Percentiles rank a stretch among this genome's conserved stretches.
These are phyloP conservation scores for Harpagoxenus sublaevis DNA, from an alignment of 2,888 invertebrate genomes.

Conservation along the genomic window DNA sequence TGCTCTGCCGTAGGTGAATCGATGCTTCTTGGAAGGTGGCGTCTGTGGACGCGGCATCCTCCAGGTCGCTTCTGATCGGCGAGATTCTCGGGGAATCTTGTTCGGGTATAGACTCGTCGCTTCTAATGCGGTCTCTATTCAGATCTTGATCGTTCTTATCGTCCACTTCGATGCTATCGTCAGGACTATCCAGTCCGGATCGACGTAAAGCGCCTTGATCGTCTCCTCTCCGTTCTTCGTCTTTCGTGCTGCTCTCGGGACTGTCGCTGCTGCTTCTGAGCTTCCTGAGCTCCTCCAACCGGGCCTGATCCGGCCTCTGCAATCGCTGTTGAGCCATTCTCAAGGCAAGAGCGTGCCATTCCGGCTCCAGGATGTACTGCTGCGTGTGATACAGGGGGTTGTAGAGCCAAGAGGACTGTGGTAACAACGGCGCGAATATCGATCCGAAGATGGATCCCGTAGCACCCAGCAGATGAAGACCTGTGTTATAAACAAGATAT, in stretches of 20 bases:
- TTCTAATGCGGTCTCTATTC: constrained; percentile 78
- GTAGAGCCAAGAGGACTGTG: constrained; percentile 84
- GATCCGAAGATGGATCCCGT: constrained; percentile 84
- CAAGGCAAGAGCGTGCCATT: constrained; percentile 84
- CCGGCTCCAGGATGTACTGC: constrained; percentile 84
- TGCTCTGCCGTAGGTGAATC: constrained; percentile 80
- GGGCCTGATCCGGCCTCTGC: constrained; percentile 82
- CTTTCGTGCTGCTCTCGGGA: constrained; percentile 79
- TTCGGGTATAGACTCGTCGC: constrained; percentile 82
- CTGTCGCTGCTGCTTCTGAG: constrained; percentile 80
- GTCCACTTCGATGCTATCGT: constrained; percentile 85
- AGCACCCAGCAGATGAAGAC: constrained; percentile 84
- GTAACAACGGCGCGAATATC: constrained; percentile 84
- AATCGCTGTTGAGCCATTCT: constrained; percentile 85
- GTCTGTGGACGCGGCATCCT: constrained; percentile 75
- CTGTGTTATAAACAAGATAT: constrained; percentile 73
- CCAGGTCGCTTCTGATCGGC: constrained; percentile 77
- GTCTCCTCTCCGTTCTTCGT: constrained; percentile 74
- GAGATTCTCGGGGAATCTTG: constrained; percentile 82
- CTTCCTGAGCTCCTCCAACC: constrained; percentile 82
- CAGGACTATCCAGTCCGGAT: constrained; percentile 80
- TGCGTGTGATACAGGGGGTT: constrained; percentile 84
- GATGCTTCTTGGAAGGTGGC: constrained; percentile 74
- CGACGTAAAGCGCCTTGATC: constrained; percentile 70
- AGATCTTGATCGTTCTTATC: constrained; percentile 81